Percentiles rank a stretch among this genome's conserved stretches.
Evolutionary conservation across 2,797 vertebrate genomes (phyloP).

Genomic region (Neopelma chrysocephalum): DNA sequence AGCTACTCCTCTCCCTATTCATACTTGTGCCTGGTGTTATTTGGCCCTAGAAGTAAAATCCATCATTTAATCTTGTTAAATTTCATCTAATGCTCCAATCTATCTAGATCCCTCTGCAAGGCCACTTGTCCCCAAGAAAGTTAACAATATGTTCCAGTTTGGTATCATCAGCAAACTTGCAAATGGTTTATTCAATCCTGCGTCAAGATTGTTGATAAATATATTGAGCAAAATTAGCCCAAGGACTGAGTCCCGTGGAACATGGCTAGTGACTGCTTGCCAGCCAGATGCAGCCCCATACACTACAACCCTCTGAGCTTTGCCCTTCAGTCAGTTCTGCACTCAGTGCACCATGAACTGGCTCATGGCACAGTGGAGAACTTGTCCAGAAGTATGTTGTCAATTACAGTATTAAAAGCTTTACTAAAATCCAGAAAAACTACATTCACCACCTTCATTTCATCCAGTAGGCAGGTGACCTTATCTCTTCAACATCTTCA

Average conservation of each 20-base stretch:
- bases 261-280: fast-evolving
- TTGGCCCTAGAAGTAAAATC: neutral
- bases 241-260: neutral
- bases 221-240: neutral
- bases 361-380: neutral
- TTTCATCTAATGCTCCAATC: neutral
- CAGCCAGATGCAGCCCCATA: neutral
- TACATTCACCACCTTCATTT: neutral
- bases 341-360: neutral
- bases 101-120: neutral
- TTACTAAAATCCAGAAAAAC: neutral
- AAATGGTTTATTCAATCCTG: neutral
- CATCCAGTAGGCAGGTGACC: neutral
- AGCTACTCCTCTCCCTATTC: neutral
- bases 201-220: neutral
- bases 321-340: neutral
- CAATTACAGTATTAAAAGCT: neutral
- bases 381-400: neutral
- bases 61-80: neutral
- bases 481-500: neutral
- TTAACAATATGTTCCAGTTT: neutral
- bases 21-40: neutral
- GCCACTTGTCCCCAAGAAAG: neutral
- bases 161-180: neutral
- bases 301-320: neutral